Conservation (phyloP, 1,140 invertebrate species). For the Lepidotrigona ventralis region DNA sequence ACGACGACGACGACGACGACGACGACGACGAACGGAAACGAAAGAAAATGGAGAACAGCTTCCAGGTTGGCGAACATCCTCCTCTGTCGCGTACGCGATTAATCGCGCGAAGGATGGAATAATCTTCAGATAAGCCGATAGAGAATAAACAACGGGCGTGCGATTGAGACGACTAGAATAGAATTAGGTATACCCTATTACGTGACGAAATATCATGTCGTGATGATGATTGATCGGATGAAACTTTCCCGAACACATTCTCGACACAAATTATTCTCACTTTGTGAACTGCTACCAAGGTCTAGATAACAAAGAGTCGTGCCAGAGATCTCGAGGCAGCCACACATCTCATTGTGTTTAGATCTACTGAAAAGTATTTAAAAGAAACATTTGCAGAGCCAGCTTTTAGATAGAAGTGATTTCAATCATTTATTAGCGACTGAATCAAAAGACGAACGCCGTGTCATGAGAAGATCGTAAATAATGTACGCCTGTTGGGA, state of each 20-base stretch:
- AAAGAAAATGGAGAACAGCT: background rate
- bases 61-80: conserved; percentile 12
- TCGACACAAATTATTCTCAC: background rate
- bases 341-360: background rate
- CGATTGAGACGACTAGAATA: background rate
- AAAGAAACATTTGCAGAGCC: background rate
- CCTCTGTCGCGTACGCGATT: too few species aligned
- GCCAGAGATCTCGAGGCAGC: background rate
- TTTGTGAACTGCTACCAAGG: background rate
- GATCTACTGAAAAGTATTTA: background rate
- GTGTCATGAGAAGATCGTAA: background rate
- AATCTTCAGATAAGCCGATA: conserved; percentile 13
- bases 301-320: background rate
- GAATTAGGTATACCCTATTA: background rate
- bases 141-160: conserved; percentile 9
- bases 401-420: background rate
- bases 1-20: background rate
- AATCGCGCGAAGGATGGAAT: background rate
- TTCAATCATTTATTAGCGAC: too few species aligned
- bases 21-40: conserved; percentile 14
- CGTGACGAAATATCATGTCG: background rate
- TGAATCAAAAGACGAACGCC: background rate
- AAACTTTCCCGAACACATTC: background rate
- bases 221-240: background rate
- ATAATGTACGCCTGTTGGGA: conserved; percentile 1